Evolutionary conservation across 1,140 invertebrate genomes (phyloP).

Genomic region (Helicoverpa zea): DNA sequence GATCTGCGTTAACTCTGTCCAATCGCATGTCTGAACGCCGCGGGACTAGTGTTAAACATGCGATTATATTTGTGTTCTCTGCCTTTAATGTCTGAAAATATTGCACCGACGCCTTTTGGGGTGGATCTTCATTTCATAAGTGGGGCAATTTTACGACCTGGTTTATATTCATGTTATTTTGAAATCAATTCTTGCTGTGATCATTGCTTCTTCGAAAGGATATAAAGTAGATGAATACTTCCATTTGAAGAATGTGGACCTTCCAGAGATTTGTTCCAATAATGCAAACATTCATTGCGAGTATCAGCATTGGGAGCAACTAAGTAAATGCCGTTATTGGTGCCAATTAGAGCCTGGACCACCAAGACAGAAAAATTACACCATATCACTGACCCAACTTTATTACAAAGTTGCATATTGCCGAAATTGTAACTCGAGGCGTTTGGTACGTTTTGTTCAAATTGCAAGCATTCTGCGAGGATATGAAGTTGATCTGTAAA

Average conservation of each 20-base stretch:
- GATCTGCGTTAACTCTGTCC: constrained; percentile 15
- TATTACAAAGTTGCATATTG: neutral
- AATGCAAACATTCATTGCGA: too few relatives aligned
- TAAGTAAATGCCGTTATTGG: too few relatives aligned
- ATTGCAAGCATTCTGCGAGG: neutral
- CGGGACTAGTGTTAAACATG: constrained; percentile 38
- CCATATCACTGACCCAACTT: neutral
- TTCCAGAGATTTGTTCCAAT: too few relatives aligned
- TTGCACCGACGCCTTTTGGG: neutral
- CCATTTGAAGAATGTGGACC: too few relatives aligned
- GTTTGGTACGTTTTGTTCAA: neutral
- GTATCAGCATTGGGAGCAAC: too few relatives aligned
- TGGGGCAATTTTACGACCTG: too few relatives aligned
- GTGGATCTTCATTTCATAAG: neutral
- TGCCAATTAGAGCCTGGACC: too few relatives aligned
- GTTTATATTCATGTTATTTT: too few relatives aligned
- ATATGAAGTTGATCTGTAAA: constrained; percentile 19
- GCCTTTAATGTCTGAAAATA: constrained; percentile 24
- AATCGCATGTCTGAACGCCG: constrained; percentile 41
- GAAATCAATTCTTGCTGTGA: too few relatives aligned
- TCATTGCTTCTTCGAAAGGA: too few relatives aligned
- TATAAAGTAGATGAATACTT: too few relatives aligned
- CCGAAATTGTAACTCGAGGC: neutral
- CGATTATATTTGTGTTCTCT: constrained; percentile 37
- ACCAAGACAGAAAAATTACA: too few relatives aligned